Evolutionary conservation across 37 sponge, comb jelly and placozoan species (phyloP), one percentile per base, ranked within the genome.

Genomic region (Diacarnus erythraeanus): DNA sequence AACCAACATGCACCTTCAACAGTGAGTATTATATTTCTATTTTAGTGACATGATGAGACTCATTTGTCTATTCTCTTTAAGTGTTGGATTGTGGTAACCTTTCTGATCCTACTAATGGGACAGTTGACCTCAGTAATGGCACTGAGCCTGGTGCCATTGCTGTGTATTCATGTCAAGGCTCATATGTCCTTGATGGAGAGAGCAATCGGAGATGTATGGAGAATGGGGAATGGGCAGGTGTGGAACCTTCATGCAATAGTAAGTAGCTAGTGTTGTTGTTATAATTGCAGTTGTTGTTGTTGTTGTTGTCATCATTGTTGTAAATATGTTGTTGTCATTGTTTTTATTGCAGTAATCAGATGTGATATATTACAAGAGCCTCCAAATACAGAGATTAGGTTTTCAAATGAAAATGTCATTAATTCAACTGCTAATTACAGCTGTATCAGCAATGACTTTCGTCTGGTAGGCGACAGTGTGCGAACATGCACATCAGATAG

Each of bases 221-320:
- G 42, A 76, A 17, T 37, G 60, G 84, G 2, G 34, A 56, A 15
- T 87, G 88, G 88, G 54, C 61, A 41, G 82, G 82, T 33, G 34
- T 70, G 30, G 77, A 41, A 27, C 88, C 88, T 0, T 20, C 42
- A 3, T 87, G 88, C 56, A 44, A 64, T 38, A 29, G 88, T 87
- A 89, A 67, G n/a, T n/a, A n/a, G n/a, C n/a, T n/a, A n/a, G n/a
- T n/a, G n/a, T 17, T 54, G 56, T 54, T 20, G 17, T 54, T 54
- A 54, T 54, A 54, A 10, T 54, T 54, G 17, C 71, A 69, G 9
- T 5, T 33, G 41, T 69, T 69, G 17, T 63, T n/a, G 64, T 23
- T 17, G 8, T 20, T 68, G 38, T 33, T 31, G 30, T 4, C 69
- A 68, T 18, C 38, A 68, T 38, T 4, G 69, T 37, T 60, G 23